phyloP scores from a whole-genome alignment of 2,797 vertebrate species.

The Chaenodraco wilsoni region DNA sequence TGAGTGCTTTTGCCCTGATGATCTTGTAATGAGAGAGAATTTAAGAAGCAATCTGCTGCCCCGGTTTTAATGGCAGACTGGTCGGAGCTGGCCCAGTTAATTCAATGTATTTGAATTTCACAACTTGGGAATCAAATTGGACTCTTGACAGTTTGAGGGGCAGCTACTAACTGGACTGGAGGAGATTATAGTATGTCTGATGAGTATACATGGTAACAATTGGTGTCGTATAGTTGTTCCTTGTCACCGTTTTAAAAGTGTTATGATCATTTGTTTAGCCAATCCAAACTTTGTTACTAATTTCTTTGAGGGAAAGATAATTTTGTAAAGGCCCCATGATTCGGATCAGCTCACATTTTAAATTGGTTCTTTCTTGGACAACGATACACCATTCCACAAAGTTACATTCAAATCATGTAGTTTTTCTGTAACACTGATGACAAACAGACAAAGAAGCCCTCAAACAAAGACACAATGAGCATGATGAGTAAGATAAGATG shows the following conservation, averaged over 20 bases:
- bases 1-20: constrained; percentile 65
- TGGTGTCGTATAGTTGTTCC: neutral
- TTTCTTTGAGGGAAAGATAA: too few relatives aligned
- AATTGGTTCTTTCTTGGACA: too few relatives aligned
- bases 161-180: constrained; percentile 15
- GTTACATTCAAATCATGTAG: too few relatives aligned
- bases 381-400: too few relatives aligned
- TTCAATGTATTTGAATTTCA: constrained; percentile 60
- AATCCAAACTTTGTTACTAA: neutral
- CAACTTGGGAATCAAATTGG: constrained; percentile 55
- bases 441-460: too few relatives aligned
- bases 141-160: constrained; percentile 12
- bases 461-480: neutral
- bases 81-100: constrained; percentile 55
- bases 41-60: constrained; percentile 71
- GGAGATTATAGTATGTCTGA: constrained; percentile 28
- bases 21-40: constrained; percentile 68
- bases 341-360: too few relatives aligned
- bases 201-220: constrained; percentile 10
- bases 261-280: neutral
- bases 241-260: neutral
- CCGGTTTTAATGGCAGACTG: constrained; percentile 55
- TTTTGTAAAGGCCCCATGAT: too few relatives aligned
- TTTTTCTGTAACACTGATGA: too few relatives aligned
- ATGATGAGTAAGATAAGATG: too few relatives aligned